These are phyloP conservation scores for Conger conger DNA, from an alignment of 2,113 vertebrate genomes.

Conservation along the genomic window DNA sequence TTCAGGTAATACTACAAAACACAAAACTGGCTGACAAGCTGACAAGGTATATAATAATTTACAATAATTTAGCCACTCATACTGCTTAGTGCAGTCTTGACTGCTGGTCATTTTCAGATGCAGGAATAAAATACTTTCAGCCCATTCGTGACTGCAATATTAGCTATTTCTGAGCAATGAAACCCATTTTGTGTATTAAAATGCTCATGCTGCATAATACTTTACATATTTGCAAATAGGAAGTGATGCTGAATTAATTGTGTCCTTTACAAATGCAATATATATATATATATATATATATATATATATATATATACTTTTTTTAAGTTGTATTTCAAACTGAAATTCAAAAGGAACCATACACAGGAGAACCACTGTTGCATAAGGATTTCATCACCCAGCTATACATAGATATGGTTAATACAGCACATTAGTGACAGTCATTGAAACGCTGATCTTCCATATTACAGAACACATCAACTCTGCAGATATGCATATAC, in stretches of 20 bases:
- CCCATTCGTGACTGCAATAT: too few relatives aligned
- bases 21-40: too few relatives aligned
- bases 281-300: background rate
- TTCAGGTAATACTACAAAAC: too few relatives aligned
- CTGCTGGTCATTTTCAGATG: too few relatives aligned
- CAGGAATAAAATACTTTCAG: too few relatives aligned
- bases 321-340: too few relatives aligned
- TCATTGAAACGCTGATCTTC: slow-evolving; percentile 43
- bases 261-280: background rate
- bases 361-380: slow-evolving; percentile 34
- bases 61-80: too few relatives aligned
- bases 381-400: slow-evolving; percentile 60
- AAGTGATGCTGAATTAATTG: background rate
- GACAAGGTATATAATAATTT: too few relatives aligned
- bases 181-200: background rate
- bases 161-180: too few relatives aligned
- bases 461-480: slow-evolving; percentile 33
- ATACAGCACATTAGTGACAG: slow-evolving; percentile 46
- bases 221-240: background rate
- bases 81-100: too few relatives aligned
- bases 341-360: background rate
- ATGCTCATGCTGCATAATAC: background rate
- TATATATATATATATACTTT: background rate
- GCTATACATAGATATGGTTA: slow-evolving; percentile 48
- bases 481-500: background rate